Percentiles rank a stretch among this genome's conserved stretches.
These are phyloP conservation scores for Stictonetta naevosa DNA, from an alignment of 2,113 vertebrate species.

Conservation along the genomic window DNA sequence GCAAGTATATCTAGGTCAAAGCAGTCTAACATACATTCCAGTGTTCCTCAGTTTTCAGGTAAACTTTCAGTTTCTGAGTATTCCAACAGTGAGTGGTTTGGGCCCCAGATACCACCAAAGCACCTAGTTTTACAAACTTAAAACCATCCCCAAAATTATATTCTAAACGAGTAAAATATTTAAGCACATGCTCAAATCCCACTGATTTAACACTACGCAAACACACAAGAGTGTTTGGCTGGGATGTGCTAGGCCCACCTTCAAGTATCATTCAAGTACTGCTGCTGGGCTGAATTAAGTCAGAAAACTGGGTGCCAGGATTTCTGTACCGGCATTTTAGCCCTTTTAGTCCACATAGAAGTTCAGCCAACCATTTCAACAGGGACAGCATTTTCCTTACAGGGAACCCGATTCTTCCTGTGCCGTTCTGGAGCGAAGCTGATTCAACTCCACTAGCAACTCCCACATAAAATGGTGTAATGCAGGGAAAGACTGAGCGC, in stretches of 20 bases:
- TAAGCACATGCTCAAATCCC: neutral
- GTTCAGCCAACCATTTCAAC: neutral
- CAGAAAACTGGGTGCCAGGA: neutral
- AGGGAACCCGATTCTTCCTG: neutral
- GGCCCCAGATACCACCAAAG: neutral
- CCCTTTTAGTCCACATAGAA: neutral
- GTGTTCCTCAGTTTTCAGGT: neutral
- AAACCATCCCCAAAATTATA: neutral
- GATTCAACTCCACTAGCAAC: neutral
- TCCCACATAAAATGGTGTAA: neutral
- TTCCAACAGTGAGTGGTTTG: neutral
- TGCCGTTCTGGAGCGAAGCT: neutral
- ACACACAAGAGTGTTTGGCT: neutral
- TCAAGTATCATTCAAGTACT: neutral
- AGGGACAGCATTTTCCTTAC: neutral
- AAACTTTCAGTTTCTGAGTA: neutral
- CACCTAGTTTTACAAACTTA: neutral
- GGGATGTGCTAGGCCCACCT: neutral
- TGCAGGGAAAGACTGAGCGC: neutral
- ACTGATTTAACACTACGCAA: neutral
- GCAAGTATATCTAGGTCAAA: neutral
- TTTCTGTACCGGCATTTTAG: neutral
- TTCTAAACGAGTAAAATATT: neutral
- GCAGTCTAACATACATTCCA: neutral
- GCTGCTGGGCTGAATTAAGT: neutral